These are phyloP conservation scores for Forficula auricularia DNA, from an alignment of 1,140 invertebrate genomes.

Conservation along the genomic window DNA sequence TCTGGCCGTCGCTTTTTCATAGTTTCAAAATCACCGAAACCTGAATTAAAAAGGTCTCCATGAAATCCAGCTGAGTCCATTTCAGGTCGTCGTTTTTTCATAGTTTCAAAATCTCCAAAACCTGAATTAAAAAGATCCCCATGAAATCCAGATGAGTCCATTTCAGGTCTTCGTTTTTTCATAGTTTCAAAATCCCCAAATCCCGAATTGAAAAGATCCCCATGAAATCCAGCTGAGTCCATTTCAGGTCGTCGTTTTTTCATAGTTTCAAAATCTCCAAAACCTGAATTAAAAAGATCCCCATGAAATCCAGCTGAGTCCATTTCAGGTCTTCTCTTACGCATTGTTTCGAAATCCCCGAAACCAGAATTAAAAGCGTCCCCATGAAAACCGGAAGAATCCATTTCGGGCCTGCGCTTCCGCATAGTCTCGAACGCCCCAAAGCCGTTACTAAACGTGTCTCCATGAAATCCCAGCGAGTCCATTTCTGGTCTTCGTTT, in stretches of 20 bases:
- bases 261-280: constrained; percentile 31
- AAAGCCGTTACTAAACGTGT: constrained; percentile 21
- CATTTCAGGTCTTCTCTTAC: constrained; percentile 24
- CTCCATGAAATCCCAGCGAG: constrained; percentile 22
- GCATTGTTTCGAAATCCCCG: constrained; percentile 30
- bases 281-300: constrained; percentile 26
- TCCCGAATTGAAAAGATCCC: constrained; percentile 27
- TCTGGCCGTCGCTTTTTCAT: constrained; percentile 24
- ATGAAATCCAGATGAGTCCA: constrained; percentile 24
- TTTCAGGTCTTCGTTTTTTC: constrained; percentile 20
- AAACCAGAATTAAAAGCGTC: constrained; percentile 29
- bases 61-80: constrained; percentile 22
- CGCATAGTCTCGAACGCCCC: constrained; percentile 22
- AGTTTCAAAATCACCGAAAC: constrained; percentile 22
- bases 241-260: constrained; percentile 26
- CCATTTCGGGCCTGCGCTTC: constrained; percentile 22
- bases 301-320: constrained; percentile 24
- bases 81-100: constrained; percentile 21
- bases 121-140: constrained; percentile 29
- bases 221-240: constrained; percentile 28
- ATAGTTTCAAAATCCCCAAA: constrained; percentile 31
- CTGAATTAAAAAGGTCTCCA: constrained; percentile 13
- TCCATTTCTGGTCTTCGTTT: constrained; percentile 15
- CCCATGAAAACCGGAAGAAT: constrained; percentile 27
- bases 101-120: constrained; percentile 28